Evolutionary conservation across 2,113 vertebrate genomes (phyloP).

Genomic region (Nyctibius bracteatus): DNA sequence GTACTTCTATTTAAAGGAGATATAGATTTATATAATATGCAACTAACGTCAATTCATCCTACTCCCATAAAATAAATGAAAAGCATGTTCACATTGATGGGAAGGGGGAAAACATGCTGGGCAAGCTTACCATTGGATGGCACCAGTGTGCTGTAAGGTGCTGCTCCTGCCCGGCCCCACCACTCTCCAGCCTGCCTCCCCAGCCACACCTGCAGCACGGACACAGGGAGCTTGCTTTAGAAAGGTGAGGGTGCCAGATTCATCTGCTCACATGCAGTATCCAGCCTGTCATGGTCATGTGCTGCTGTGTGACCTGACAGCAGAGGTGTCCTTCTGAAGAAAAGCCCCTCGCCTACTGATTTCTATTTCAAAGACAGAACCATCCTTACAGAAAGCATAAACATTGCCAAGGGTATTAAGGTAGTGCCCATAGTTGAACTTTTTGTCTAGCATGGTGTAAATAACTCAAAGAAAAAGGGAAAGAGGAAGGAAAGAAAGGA

Average conservation of each 20-base stretch:
- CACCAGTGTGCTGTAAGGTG: constrained; percentile 18
- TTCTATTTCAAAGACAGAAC: neutral
- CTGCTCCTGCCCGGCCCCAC: neutral
- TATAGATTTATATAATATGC: neutral
- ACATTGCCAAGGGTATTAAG: neutral
- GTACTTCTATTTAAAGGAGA: neutral
- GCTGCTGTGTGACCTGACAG: neutral
- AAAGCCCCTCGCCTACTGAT: neutral
- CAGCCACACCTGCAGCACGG: constrained; percentile 46
- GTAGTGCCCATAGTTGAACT: neutral
- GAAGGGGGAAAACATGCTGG: neutral
- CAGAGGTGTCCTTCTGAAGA: neutral
- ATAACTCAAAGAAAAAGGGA: neutral
- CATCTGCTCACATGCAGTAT: neutral
- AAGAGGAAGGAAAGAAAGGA: neutral
- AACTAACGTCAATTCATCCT: neutral
- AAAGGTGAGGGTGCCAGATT: neutral
- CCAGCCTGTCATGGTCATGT: neutral
- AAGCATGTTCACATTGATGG: neutral
- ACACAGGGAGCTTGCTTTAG: neutral
- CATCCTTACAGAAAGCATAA: neutral
- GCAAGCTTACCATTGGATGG: constrained; percentile 71
- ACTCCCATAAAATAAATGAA: neutral
- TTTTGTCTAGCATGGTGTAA: neutral
- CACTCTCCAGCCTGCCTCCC: neutral